Conservation (phyloP, 2,113 vertebrate species). For the Candoia aspera region DNA sequence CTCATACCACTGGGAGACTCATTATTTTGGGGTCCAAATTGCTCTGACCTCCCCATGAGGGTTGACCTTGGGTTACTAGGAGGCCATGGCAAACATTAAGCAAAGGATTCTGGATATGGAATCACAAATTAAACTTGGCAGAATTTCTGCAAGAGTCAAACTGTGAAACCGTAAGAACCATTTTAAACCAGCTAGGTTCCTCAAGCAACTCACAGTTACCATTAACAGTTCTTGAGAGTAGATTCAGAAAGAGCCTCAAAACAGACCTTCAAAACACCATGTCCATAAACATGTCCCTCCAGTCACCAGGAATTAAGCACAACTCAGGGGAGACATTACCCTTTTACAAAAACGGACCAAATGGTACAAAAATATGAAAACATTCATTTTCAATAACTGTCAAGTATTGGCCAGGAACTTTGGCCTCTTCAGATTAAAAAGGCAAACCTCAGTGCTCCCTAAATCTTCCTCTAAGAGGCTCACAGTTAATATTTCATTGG, state of each 20-base stretch:
- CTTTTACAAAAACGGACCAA: neutral
- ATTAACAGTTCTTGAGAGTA: neutral
- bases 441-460: neutral
- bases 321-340: neutral
- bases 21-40: neutral
- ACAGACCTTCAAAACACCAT: neutral
- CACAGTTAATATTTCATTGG: slow-evolving; percentile 25
- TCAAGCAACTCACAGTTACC: neutral
- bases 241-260: neutral
- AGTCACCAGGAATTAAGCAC: neutral
- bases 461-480: slow-evolving; percentile 3
- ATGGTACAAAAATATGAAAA: neutral
- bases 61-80: neutral
- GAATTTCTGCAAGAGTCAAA: neutral
- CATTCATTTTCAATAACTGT: neutral
- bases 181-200: neutral
- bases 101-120: neutral
- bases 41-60: neutral
- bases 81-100: neutral
- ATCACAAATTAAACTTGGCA: neutral
- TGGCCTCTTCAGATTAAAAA: slow-evolving; percentile 18
- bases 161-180: neutral
- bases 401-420: neutral
- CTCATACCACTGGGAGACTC: neutral
- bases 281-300: too few relatives aligned